Percentiles rank a stretch among this genome's conserved stretches.
Evolutionary conservation across 30 jellyfish, hydroid and myxozoan genomes (phyloP).

Genomic region (Calvadosia cruxmelitensis): DNA sequence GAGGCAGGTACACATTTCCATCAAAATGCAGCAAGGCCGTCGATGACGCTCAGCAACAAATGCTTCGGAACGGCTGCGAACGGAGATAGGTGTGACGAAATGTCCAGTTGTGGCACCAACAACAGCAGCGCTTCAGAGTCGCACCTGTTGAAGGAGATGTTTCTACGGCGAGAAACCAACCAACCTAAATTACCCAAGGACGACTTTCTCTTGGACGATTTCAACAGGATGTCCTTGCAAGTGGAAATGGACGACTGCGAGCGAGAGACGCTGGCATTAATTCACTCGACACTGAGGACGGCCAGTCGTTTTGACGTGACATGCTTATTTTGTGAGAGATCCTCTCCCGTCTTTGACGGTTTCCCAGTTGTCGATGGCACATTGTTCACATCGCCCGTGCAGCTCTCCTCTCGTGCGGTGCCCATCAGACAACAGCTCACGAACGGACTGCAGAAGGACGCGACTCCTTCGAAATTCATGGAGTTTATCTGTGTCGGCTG

Average conservation of each 20-base stretch:
- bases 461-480: slow-evolving; percentile 8
- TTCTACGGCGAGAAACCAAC: background rate
- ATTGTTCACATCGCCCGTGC: slow-evolving; percentile 26
- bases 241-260: slow-evolving; percentile 12
- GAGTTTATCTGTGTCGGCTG: slow-evolving; percentile 20
- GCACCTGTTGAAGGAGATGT: background rate
- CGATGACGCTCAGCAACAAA: background rate
- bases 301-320: background rate
- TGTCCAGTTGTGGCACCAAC: background rate
- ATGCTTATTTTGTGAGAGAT: slow-evolving; percentile 21
- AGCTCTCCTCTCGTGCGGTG: slow-evolving; percentile 8
- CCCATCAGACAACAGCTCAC: background rate
- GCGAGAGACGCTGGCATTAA: slow-evolving; percentile 18
- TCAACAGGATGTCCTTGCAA: background rate
- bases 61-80: background rate
- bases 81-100: background rate
- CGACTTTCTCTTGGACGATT: background rate
- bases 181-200: no score
- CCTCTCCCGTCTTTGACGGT: slow-evolving; percentile 19
- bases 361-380: slow-evolving; percentile 45
- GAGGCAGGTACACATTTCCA: background rate
- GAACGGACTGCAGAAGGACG: background rate
- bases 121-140: background rate
- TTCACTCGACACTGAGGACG: slow-evolving; percentile 12
- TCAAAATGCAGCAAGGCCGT: background rate